A percentile compares a stretch with the other conserved stretches of the same genome.
These are phyloP conservation scores for Gorsachius goisagi DNA, from an alignment of 2,113 vertebrate genomes.

Conservation along the genomic window DNA sequence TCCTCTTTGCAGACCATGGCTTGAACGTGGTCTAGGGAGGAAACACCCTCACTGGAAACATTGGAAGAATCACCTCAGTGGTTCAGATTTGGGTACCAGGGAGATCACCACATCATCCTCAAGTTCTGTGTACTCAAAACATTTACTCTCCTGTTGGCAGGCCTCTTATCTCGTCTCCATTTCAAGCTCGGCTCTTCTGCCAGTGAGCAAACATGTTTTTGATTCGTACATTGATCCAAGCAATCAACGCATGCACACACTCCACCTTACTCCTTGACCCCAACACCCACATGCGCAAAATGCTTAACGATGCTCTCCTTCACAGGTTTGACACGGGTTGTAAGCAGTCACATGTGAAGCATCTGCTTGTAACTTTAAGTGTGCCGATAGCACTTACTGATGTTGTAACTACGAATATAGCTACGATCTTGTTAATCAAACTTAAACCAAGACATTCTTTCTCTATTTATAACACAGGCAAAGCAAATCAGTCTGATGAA, in stretches of 20 bases:
- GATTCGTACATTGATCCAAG: neutral
- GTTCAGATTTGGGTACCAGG: neutral
- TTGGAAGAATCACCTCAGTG: neutral
- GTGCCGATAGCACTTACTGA: neutral
- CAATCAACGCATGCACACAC: neutral
- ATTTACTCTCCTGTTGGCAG: neutral
- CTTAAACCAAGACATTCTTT: neutral
- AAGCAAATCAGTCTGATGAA: neutral
- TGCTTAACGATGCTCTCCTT: fast-evolving
- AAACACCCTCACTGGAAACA: neutral
- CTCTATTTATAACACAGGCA: neutral
- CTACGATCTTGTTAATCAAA: neutral
- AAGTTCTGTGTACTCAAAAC: neutral
- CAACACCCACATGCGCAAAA: neutral
- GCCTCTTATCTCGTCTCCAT: neutral
- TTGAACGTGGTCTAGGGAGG: neutral
- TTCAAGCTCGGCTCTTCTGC: neutral
- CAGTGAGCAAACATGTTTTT: neutral
- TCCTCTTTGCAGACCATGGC: neutral
- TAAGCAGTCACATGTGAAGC: neutral
- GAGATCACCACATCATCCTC: neutral
- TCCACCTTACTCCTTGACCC: neutral
- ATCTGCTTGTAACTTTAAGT: neutral
- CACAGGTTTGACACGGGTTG: neutral
- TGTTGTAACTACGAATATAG: neutral